phyloP scores from a whole-genome alignment of 2,113 vertebrate species.

The Monopterus albus region DNA sequence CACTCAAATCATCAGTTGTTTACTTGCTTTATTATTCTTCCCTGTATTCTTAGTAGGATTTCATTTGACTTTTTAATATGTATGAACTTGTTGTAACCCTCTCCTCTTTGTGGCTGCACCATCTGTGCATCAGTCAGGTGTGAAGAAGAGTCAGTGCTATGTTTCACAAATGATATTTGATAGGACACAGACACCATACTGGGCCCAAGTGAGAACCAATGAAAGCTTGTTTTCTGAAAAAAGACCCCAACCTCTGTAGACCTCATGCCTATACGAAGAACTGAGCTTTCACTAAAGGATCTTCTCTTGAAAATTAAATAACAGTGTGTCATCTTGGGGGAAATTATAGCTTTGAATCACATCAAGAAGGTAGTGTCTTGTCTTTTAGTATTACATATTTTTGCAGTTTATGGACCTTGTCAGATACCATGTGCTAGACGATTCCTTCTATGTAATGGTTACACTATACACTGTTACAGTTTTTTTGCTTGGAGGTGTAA shows the following conservation, averaged over 20 bases:
- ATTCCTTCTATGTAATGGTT: no score
- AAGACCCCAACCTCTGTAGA: no score
- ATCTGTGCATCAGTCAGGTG: conserved; percentile 76
- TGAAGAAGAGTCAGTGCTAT: conserved; percentile 38
- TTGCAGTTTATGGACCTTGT: not conserved
- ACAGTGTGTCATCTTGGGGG: not conserved
- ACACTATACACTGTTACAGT: no score
- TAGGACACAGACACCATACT: conserved; percentile 51
- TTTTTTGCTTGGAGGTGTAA: conserved; percentile 38
- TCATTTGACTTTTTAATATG: not conserved
- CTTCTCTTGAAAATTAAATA: not conserved
- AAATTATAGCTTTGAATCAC: conserved; percentile 14
- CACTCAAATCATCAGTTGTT: not conserved
- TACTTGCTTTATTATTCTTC: not conserved
- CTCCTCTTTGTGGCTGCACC: conserved; percentile 30
- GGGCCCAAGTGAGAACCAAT: conserved; percentile 45
- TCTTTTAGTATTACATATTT: not conserved
- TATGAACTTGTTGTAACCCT: not conserved
- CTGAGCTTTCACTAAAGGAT: no score
- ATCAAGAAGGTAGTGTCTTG: conserved; percentile 44
- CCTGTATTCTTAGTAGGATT: not conserved
- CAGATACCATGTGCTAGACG: not conserved
- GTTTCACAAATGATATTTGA: conserved; percentile 68
- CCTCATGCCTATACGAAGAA: no score
- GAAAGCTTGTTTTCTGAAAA: conserved; percentile 47